Conservation (phyloP, 1,140 invertebrate genomes). For the Lasioglossum albipes region DNA sequence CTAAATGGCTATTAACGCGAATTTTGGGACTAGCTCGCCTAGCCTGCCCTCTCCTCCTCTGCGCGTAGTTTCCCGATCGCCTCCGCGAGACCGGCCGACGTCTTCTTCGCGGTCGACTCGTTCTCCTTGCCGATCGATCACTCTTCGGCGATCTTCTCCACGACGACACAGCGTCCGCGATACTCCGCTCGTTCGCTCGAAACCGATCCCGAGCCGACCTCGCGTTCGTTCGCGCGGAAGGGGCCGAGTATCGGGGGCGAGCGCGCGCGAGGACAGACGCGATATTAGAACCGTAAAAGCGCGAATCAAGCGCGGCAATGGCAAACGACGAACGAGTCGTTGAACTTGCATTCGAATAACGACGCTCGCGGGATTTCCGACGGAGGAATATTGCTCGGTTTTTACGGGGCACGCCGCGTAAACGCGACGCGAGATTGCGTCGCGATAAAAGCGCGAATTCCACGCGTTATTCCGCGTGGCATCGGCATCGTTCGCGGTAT, state of each 20-base stretch:
- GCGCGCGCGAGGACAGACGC: conserved; percentile 51
- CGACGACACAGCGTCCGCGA: too few species aligned
- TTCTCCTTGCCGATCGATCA: too few species aligned
- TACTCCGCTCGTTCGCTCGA: too few species aligned
- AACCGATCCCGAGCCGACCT: too few species aligned
- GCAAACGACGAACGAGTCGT: conserved; percentile 71
- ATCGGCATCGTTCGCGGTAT: conserved; percentile 25
- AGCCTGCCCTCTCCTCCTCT: not conserved
- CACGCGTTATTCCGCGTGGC: conserved; percentile 31
- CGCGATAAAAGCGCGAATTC: conserved; percentile 23
- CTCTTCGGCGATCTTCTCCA: too few species aligned
- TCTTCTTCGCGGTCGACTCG: not conserved
- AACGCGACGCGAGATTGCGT: conserved; percentile 42
- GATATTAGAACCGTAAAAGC: conserved; percentile 78
- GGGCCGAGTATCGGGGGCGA: not conserved
- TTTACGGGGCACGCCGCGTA: conserved; percentile 65
- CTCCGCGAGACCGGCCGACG: too few species aligned
- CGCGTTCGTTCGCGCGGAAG: not conserved
- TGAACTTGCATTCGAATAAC: conserved; percentile 67
- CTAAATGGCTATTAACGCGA: conserved; percentile 62
- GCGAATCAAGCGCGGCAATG: conserved; percentile 61
- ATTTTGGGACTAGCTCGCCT: conserved; percentile 54
- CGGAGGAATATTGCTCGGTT: conserved; percentile 74
- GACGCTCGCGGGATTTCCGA: conserved; percentile 72
- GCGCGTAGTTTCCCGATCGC: not conserved